A percentile compares a stretch with the other conserved stretches of the same genome.
These are phyloP conservation scores for Scaptomyza hsui DNA, from an alignment of 1,140 invertebrate genomes.

Conservation along the genomic window DNA sequence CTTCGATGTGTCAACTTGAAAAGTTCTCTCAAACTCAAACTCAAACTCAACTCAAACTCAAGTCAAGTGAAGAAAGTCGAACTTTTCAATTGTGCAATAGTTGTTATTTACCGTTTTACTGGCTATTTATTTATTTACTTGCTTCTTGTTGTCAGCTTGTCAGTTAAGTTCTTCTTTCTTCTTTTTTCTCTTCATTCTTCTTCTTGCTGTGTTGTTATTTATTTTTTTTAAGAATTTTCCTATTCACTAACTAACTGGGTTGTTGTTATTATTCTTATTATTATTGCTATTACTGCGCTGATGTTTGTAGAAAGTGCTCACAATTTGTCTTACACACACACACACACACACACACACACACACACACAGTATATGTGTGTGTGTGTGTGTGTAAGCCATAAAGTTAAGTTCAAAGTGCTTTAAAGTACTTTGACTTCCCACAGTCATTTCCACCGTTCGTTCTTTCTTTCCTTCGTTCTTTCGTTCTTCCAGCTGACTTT, in stretches of 20 bases:
- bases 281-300: constrained; percentile 17
- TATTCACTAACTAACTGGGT: constrained; percentile 57
- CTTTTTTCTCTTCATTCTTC: constrained; percentile 16
- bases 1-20: constrained; percentile 6
- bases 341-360: constrained; percentile 4
- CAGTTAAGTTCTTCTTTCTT: constrained; percentile 30
- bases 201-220: neutral
- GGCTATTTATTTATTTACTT: constrained; percentile 43
- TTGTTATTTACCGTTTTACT: constrained; percentile 43
- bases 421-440: constrained; percentile 69
- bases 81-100: constrained; percentile 46
- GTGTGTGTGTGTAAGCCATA: constrained; percentile 36
- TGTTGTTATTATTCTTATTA: constrained; percentile 36
- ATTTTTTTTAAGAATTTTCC: constrained; percentile 54
- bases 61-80: constrained; percentile 12
- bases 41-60: constrained; percentile 8
- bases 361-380: neutral
- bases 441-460: constrained; percentile 32
- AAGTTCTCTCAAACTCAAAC: constrained; percentile 16
- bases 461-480: neutral
- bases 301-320: constrained; percentile 52
- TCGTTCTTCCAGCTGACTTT: constrained; percentile 33
- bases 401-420: constrained; percentile 78
- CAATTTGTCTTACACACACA: constrained; percentile 40
- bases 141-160: constrained; percentile 6